A percentile compares a stretch with the other conserved stretches of the same genome.
These are phyloP conservation scores for Caenorhabditis sulstoni DNA, from an alignment of 2,888 invertebrate genomes.

Conservation along the genomic window DNA sequence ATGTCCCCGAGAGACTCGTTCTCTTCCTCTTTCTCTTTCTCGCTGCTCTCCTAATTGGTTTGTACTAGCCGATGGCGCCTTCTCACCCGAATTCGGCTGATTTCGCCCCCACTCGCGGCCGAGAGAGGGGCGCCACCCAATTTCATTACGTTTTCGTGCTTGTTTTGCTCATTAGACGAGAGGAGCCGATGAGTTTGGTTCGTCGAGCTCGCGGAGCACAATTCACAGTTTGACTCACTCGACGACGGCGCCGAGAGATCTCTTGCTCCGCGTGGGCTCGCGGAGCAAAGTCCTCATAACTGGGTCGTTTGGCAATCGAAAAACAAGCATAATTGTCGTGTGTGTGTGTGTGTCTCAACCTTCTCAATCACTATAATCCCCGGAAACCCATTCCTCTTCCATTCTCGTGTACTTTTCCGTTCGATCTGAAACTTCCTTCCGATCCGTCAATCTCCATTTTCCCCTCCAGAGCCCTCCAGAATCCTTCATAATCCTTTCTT, in stretches of 20 bases:
- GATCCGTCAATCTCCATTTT: background rate
- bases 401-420: constrained; percentile 1
- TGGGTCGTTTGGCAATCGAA: constrained; percentile 2
- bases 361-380: constrained; percentile 53
- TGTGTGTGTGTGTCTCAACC: constrained; percentile 8
- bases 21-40: constrained; percentile 19
- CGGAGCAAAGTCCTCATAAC: background rate
- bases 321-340: constrained; percentile 35
- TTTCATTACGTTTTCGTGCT: constrained; percentile 25
- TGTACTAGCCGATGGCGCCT: constrained; percentile 16
- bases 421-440: background rate
- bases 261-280: too few species aligned
- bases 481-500: background rate
- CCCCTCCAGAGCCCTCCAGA: too few species aligned
- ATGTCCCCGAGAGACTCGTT: constrained; percentile 47
- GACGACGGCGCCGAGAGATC: too few species aligned
- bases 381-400: constrained; percentile 29
- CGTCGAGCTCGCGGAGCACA: too few species aligned
- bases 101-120: constrained; percentile 3
- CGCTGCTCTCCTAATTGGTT: constrained; percentile 30
- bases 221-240: background rate
- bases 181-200: too few species aligned
- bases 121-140: constrained; percentile 3
- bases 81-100: constrained; percentile 23
- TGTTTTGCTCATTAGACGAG: constrained; percentile 12